A percentile compares a stretch with the other conserved stretches of the same genome.
Conservation (phyloP, 2,888 invertebrate species). For the Microctonus aethiopoides region DNA sequence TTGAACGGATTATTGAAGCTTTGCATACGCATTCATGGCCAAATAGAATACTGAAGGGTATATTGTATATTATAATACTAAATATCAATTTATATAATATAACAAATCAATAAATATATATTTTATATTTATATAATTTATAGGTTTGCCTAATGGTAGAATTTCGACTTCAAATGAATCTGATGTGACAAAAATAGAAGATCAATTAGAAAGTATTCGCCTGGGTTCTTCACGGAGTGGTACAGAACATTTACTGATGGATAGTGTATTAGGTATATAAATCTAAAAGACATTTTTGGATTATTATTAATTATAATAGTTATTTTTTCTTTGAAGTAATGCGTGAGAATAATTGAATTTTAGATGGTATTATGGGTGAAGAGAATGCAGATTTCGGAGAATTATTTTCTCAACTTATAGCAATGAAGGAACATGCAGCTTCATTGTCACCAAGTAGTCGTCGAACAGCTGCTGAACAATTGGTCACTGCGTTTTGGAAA, state of each 20-base stretch:
- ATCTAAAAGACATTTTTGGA: neutral
- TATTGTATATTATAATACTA: neutral
- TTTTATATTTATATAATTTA: neutral
- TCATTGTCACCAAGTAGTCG: slow-evolving; percentile 74
- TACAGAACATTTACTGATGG: slow-evolving; percentile 54
- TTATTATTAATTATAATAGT: slow-evolving; percentile 3
- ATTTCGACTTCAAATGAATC: slow-evolving; percentile 33
- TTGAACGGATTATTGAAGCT: slow-evolving; percentile 76
- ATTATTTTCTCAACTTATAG: slow-evolving; percentile 74
- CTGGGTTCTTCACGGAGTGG: slow-evolving; percentile 45
- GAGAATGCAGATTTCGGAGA: slow-evolving; percentile 71
- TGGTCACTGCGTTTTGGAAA: slow-evolving; percentile 80
- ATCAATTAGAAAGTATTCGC: slow-evolving; percentile 57
- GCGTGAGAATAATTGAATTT: slow-evolving; percentile 13
- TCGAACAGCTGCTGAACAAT: slow-evolving; percentile 77
- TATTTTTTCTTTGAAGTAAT: neutral
- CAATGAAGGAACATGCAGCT: slow-evolving; percentile 77
- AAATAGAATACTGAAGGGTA: slow-evolving; percentile 75
- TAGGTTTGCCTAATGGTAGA: slow-evolving; percentile 40
- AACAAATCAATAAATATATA: neutral
- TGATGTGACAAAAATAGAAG: slow-evolving; percentile 54
- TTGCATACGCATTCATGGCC: slow-evolving; percentile 80
- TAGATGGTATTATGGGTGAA: slow-evolving; percentile 62
- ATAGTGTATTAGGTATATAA: slow-evolving; percentile 56
- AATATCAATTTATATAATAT: neutral